Percentiles rank a stretch among this genome's conserved stretches.
Evolutionary conservation across 2,888 invertebrate species (phyloP).

Genomic region (Caenorhabditis sp.): DNA sequence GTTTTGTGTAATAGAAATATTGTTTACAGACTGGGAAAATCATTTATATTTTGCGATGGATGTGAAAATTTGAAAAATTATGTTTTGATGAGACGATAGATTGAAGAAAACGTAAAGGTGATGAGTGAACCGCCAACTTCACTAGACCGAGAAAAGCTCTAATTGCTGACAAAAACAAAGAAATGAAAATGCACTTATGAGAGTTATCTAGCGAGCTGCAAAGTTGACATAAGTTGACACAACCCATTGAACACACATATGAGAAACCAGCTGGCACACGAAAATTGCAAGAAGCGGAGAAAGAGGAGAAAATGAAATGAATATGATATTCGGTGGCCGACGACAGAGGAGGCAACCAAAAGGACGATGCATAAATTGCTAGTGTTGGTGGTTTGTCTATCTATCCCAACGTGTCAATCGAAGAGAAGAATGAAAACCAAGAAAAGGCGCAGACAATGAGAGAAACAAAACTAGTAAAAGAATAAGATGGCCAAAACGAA

Average conservation of each 20-base stretch:
- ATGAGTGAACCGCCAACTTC: no score
- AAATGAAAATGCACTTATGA: no score
- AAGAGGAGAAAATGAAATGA: constrained; percentile 13
- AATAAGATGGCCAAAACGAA: constrained; percentile 1
- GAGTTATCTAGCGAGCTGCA: background rate
- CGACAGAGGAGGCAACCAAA: background rate
- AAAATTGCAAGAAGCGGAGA: constrained; percentile 3
- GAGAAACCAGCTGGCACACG: background rate
- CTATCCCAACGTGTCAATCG: background rate
- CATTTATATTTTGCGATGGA: no score
- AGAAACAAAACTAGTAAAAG: constrained; percentile 4
- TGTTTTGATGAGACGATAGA: no score
- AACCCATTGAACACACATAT: background rate
- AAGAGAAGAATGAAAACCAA: constrained; percentile 4
- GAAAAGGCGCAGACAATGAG: background rate
- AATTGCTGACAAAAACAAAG: no score
- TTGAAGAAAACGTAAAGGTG: no score
- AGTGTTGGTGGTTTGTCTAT: background rate
- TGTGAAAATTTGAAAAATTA: no score
- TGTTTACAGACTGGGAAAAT: no score
- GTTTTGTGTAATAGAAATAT: no score
- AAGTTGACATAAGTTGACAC: background rate
- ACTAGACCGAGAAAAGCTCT: no score
- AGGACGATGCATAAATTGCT: constrained; percentile 3
- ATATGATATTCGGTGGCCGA: background rate